Evolutionary conservation across 2,113 vertebrate genomes (phyloP), one percentile per base, ranked within the genome.

Genomic region (Gracilinanus agilis): DNA sequence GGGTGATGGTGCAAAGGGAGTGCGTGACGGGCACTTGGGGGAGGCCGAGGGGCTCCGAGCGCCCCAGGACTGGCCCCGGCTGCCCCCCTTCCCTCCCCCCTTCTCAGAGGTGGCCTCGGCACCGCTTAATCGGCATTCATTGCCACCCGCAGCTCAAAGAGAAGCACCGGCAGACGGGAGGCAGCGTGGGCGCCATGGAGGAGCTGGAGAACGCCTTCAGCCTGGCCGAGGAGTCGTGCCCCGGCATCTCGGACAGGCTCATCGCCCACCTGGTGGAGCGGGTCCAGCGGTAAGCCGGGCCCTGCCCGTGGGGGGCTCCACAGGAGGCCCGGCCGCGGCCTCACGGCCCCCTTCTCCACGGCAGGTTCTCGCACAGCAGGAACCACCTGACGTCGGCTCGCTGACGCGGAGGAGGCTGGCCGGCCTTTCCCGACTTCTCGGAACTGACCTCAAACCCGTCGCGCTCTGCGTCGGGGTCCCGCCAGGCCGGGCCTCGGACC

Each of bases 121-220:
- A n/a, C n/a, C n/a, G n/a, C n/a, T n/a, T n/a, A n/a, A n/a, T n/a
- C n/a, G n/a, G n/a, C n/a, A n/a, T n/a, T n/a, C n/a, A n/a, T n/a
- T 44, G 1, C 95, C 96, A 75, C 0, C 96, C 83, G 5, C 97
- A 99, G 99, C 98, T 99, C 91, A 99, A 99, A 95, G 99, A 99
- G 95, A 99, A 99, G 98, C 99, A 99, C 96, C 99, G 98, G 97
- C 99, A 98, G 91, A 99, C 98, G 0, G 99, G 99, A 0, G 99
- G 99, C 1, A 98, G 99, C 0, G 99, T 99, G 88, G 99, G 99
- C 44, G 99, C 99, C 7, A 99, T 99, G 90, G 99, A 99, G 97
- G 99, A 99, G 98, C 98, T 99, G 98, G 99, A 99, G 98, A 99
- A 99, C 0, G 99, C 99, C 94, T 99, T 99, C 67, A 99, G 99